A percentile compares a stretch with the other conserved stretches of the same genome.
These are phyloP conservation scores for Eupristina koningsbergeri DNA, from an alignment of 1,140 invertebrate genomes.

Conservation along the genomic window DNA sequence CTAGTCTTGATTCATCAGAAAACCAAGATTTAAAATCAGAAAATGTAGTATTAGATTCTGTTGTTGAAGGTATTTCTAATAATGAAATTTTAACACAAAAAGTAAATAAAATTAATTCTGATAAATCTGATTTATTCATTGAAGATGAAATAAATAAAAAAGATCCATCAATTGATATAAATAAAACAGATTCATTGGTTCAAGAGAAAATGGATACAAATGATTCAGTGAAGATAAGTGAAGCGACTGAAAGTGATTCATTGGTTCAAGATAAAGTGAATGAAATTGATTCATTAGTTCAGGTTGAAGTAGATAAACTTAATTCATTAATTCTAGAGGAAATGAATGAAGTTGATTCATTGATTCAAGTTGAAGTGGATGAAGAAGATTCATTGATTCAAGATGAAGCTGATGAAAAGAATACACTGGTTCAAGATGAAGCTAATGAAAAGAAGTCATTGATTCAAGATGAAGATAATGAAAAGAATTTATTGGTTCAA, in stretches of 20 bases:
- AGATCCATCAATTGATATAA: neutral
- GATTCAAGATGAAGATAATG: neutral
- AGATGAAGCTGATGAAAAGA: neutral
- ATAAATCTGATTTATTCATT: neutral
- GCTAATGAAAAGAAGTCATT: neutral
- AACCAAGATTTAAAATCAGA: neutral
- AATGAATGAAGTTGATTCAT: neutral
- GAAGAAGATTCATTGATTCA: neutral
- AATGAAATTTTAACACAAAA: neutral
- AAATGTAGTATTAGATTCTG: neutral
- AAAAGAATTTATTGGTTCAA: neutral
- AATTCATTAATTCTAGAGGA: neutral
- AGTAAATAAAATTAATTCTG: constrained; percentile 17
- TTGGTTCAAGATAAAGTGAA: neutral
- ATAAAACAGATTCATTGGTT: neutral
- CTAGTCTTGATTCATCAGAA: constrained; percentile 37
- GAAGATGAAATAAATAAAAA: neutral
- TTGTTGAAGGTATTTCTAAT: neutral
- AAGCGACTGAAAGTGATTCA: neutral
- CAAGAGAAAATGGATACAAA: neutral
- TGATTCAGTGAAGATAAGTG: neutral
- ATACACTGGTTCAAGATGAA: neutral
- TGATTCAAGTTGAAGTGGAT: neutral
- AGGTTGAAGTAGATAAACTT: neutral
- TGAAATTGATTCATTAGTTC: neutral